Evolutionary conservation across 2,113 vertebrate genomes (phyloP).

Genomic region (Sturnus vulgaris): DNA sequence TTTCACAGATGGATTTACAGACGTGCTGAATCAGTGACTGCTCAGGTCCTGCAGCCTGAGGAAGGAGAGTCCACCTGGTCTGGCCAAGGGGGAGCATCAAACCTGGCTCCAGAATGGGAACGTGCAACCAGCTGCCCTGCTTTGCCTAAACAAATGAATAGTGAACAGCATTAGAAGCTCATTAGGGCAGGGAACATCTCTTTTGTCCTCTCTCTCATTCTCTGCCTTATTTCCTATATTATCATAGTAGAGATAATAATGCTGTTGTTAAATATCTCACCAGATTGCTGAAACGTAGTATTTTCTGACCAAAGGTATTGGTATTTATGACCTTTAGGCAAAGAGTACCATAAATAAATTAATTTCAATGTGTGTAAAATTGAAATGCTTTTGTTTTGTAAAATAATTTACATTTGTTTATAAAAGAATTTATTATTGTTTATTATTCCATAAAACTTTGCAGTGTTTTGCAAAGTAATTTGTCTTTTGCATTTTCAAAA

Average conservation of each 20-base stretch:
- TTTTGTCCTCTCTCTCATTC: neutral
- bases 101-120: neutral
- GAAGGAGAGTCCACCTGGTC: neutral
- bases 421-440: neutral
- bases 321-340: neutral
- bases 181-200: neutral
- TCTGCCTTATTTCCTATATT: neutral
- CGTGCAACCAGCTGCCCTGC: accelerated
- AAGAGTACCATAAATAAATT: neutral
- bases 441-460: neutral
- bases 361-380: neutral
- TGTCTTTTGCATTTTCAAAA: neutral
- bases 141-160: neutral
- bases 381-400: neutral
- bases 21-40: accelerated
- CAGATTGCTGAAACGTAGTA: neutral
- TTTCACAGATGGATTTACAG: neutral
- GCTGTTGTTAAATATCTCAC: neutral
- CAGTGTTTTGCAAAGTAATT: neutral
- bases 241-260: neutral
- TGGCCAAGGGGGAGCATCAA: neutral
- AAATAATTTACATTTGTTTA: neutral
- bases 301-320: neutral
- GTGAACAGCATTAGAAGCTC: neutral
- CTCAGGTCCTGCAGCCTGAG: neutral